phyloP scores from a whole-genome alignment of 2,113 vertebrate genomes.

The Onychostoma macrolepis region DNA sequence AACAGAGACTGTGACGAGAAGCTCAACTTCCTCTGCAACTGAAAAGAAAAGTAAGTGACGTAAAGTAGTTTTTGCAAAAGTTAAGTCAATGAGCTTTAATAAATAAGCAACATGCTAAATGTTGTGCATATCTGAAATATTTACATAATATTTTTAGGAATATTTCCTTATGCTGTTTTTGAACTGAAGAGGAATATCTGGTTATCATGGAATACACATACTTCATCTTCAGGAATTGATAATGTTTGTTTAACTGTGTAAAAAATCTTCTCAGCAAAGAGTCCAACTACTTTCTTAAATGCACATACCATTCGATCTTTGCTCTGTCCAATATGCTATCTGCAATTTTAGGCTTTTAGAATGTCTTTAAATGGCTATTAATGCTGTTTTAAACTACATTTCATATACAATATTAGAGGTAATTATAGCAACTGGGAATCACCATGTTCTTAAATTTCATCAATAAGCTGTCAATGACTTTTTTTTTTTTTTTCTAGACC shows the following conservation, averaged over 20 bases:
- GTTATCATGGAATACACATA: neutral
- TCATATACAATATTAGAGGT: neutral
- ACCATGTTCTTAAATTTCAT: too few relatives aligned
- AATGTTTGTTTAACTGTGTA: neutral
- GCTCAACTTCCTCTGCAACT: neutral
- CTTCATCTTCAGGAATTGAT: neutral
- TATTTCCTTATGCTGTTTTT: too few relatives aligned
- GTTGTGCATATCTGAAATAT: neutral
- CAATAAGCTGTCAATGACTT: too few relatives aligned
- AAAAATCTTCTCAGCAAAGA: too few relatives aligned
- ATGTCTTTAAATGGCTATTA: neutral
- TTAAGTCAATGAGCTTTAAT: neutral
- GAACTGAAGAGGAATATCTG: neutral
- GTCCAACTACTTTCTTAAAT: too few relatives aligned
- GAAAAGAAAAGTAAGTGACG: too few relatives aligned
- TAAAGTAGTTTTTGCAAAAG: too few relatives aligned
- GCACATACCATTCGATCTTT: too few relatives aligned
- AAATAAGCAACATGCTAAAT: neutral
- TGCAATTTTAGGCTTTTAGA: neutral
- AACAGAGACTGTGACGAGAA: slow-evolving; percentile 56
- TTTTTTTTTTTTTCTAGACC: too few relatives aligned
- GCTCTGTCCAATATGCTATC: too few relatives aligned
- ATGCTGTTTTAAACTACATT: neutral
- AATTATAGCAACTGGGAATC: too few relatives aligned
- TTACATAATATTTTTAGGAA: neutral